These are phyloP conservation scores for Xestia xanthographa DNA, from an alignment of 2,888 invertebrate species.

Conservation along the genomic window DNA sequence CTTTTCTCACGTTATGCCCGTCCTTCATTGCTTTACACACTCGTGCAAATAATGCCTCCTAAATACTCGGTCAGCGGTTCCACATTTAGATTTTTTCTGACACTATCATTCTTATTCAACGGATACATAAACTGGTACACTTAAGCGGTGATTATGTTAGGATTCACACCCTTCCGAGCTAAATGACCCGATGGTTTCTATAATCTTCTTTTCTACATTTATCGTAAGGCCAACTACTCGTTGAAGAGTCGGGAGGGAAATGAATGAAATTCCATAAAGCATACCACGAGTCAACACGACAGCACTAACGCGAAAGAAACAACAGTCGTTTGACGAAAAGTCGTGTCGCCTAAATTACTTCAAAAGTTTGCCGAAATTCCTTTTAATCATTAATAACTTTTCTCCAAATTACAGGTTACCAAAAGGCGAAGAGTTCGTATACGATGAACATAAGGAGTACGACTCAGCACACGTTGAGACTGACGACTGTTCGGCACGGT, in stretches of 20 bases:
- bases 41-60: too few species aligned
- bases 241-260: neutral
- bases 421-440: constrained; percentile 80
- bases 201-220: neutral
- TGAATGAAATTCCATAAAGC: neutral
- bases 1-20: neutral
- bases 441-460: constrained; percentile 85
- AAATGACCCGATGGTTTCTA: neutral
- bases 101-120: neutral
- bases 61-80: too few species aligned
- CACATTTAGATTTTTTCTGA: neutral
- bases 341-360: neutral
- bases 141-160: neutral
- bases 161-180: neutral
- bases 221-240: neutral
- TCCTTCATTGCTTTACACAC: neutral
- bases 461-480: constrained; percentile 84
- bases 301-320: neutral
- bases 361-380: neutral
- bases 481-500: constrained; percentile 83
- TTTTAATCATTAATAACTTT: neutral
- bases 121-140: neutral
- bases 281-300: neutral
- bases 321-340: neutral
- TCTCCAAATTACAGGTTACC: constrained; percentile 83